phyloP scores from a whole-genome alignment of 2,888 invertebrate genomes.

The Thymelicus lineola region DNA sequence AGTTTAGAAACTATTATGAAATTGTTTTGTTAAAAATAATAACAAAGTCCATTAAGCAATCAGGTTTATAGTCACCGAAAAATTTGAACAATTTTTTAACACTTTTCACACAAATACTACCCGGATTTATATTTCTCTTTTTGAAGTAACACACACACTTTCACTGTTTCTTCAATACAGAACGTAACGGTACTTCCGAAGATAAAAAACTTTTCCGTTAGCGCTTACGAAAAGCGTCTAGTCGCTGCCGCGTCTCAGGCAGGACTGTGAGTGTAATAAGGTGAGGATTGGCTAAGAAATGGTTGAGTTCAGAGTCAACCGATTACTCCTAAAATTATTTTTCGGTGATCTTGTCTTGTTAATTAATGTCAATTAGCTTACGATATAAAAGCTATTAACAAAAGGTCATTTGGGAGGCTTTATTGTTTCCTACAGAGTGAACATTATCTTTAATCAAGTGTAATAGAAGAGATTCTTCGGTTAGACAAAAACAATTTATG shows the following conservation, averaged over 20 bases:
- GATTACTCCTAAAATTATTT: not conserved
- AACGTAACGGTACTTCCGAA: not conserved
- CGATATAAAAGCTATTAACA: not conserved
- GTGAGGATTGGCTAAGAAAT: not conserved
- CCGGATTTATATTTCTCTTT: not conserved
- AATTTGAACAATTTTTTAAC: not conserved
- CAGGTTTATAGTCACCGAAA: not conserved
- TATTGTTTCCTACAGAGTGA: not conserved
- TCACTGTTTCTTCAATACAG: not conserved
- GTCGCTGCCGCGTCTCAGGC: not conserved
- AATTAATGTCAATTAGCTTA: not conserved
- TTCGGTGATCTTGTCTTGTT: not conserved
- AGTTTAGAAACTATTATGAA: not conserved
- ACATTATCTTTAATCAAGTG: not conserved
- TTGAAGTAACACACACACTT: not conserved
- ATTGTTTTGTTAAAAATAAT: not conserved
- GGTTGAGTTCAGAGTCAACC: not conserved
- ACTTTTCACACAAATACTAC: not conserved
- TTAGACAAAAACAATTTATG: too few species aligned
- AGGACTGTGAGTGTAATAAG: not conserved
- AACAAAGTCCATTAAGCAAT: not conserved
- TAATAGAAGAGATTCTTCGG: too few species aligned
- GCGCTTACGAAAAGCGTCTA: not conserved
- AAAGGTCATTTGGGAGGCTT: not conserved
- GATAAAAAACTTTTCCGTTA: not conserved